A percentile compares a stretch with the other conserved stretches of the same genome.
phyloP scores from a whole-genome alignment of 35 echinoderm and acorn worm genomes.

The Lytechinus pictus region DNA sequence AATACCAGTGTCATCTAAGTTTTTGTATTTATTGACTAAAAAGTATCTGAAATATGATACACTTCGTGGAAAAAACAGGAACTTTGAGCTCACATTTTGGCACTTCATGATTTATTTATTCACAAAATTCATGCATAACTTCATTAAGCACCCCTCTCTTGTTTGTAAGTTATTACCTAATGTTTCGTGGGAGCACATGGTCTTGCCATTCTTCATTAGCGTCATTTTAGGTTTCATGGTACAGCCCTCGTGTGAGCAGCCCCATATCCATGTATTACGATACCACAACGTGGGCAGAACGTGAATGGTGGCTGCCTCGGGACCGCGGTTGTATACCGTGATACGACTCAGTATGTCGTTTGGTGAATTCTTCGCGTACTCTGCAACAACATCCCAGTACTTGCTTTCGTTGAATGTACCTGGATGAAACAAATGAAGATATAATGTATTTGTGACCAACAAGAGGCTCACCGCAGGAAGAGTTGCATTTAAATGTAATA shows the following conservation, averaged over 20 bases:
- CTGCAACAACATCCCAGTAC: constrained; percentile 96
- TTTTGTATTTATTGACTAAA: too few relatives aligned
- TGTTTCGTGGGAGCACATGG: constrained; percentile 75
- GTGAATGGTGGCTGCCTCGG: constrained; percentile 95
- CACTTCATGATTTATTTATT: too few relatives aligned
- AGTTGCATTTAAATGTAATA: too few relatives aligned
- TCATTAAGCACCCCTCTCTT: not conserved
- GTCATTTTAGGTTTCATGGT: constrained; percentile 92
- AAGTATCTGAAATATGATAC: too few relatives aligned
- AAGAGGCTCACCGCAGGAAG: too few relatives aligned
- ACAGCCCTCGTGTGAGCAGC: constrained; percentile 93
- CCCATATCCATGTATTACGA: constrained; percentile 99
- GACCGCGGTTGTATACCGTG: constrained; percentile 89
- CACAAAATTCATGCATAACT: not conserved
- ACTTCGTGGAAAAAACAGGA: too few relatives aligned
- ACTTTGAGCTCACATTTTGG: too few relatives aligned
- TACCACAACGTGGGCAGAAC: constrained; percentile 89
- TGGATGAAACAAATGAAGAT: not conserved
- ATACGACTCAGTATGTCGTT: constrained; percentile 91
- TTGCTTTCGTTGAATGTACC: constrained; percentile 87
- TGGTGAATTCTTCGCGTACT: constrained; percentile 97
- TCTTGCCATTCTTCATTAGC: constrained; percentile 82
- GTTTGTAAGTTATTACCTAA: constrained; percentile 59
- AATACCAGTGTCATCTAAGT: too few relatives aligned
- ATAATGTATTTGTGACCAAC: too few relatives aligned